These are phyloP conservation scores for Eospalax fontanierii DNA, from an alignment of 2,797 vertebrate genomes.

Conservation along the genomic window DNA sequence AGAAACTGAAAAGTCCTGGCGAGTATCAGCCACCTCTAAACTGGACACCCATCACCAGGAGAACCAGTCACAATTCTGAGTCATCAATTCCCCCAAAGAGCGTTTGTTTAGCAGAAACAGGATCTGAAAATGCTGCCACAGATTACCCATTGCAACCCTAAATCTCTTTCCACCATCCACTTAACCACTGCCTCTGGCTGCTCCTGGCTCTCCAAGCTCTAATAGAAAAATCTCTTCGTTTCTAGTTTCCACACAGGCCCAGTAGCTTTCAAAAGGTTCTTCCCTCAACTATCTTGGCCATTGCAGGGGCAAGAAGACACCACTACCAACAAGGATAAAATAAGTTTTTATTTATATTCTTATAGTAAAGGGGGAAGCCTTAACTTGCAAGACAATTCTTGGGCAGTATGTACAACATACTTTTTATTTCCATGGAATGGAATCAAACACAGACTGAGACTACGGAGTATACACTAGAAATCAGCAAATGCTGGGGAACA, in stretches of 20 bases:
- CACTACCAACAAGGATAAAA: slow-evolving; percentile 94
- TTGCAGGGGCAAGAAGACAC: slow-evolving; percentile 78
- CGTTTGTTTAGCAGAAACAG: not conserved
- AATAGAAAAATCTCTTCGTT: not conserved
- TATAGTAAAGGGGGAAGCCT: slow-evolving; percentile 98
- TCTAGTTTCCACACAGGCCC: not conserved
- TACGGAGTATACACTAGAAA: slow-evolving; percentile 92
- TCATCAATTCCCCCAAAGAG: not conserved
- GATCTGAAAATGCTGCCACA: slow-evolving; percentile 27
- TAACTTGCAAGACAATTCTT: slow-evolving; percentile 97
- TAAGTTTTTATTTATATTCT: slow-evolving; percentile 98
- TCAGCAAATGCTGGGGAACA: slow-evolving; percentile 91
- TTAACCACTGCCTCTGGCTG: not conserved
- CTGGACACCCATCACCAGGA: not conserved
- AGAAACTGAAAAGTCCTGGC: slow-evolving; percentile 35
- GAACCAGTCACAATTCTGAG: not conserved
- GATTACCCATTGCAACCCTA: not conserved
- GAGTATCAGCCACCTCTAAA: not conserved
- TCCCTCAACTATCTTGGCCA: slow-evolving; percentile 32
- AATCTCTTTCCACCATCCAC: not conserved
- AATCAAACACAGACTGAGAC: slow-evolving; percentile 91
- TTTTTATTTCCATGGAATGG: slow-evolving; percentile 96
- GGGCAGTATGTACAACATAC: slow-evolving; percentile 99
- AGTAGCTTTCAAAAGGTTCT: not conserved
- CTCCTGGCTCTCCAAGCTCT: not conserved